These are phyloP conservation scores for Propithecus perrieri DNA, from an alignment of 2,797 vertebrate species.

Conservation along the genomic window DNA sequence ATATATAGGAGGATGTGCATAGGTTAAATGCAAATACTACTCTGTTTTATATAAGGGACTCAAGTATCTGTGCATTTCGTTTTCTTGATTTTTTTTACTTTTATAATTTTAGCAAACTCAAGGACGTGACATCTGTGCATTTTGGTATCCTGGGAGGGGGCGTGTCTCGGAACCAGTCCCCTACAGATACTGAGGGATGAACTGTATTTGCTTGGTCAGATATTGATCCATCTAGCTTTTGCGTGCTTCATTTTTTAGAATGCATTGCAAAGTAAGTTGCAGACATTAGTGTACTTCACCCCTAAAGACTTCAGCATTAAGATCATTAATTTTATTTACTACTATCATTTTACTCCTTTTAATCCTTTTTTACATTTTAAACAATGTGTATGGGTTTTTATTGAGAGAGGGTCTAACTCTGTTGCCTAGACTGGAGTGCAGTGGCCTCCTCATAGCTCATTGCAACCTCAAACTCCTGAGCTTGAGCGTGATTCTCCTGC, in stretches of 20 bases:
- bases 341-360: background rate
- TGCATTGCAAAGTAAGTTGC: constrained; percentile 36
- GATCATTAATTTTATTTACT: constrained; percentile 21
- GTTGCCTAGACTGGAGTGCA: no score
- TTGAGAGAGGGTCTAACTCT: no score
- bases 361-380: constrained; percentile 45
- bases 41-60: background rate
- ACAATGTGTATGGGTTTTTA: background rate
- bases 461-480: no score
- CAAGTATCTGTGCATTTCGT: background rate
- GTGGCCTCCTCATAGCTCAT: no score
- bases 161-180: background rate
- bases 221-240: background rate
- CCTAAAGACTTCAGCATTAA: constrained; percentile 42
- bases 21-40: background rate
- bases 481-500: no score
- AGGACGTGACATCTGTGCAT: background rate
- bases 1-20: background rate
- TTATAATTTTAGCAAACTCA: no score
- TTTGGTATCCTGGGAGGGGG: background rate
- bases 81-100: no score
- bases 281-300: background rate
- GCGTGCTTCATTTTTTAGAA: background rate
- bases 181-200: background rate
- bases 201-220: constrained; percentile 26